Base-by-base conservation (phyloP, 2,113 vertebrate genomes). In the Callorhinus ursinus region DNA sequence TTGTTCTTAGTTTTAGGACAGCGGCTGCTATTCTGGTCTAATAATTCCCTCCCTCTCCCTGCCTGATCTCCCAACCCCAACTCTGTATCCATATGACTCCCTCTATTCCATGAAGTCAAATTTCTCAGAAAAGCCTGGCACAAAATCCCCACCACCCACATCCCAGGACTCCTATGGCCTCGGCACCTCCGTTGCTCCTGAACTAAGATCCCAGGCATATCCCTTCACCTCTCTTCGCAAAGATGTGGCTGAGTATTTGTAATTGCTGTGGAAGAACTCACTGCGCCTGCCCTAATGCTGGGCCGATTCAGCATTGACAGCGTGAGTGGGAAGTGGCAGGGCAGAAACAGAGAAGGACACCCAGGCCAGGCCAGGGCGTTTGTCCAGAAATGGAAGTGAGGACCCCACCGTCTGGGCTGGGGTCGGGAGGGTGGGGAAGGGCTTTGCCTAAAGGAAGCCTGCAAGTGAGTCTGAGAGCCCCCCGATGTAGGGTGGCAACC, bases 1-100 rank as follows among this genome's bases (percentile, higher is more conserved):
- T 90, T n/a, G 49, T 61, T 95, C 96, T 85, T 90, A 5, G 31
- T 86, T 92, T 96, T 92, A 82, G 69, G n/a, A 83, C 92, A 69
- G 19, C 28, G 12, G 28, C 55, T 42, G 76, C n/a, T 46, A 2
- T 86, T 91, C 90, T 74, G 49, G 28, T 69, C 51, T 80, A 10
- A 67, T 36, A 69, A 49, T 28, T 79, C 28, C 21, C 42, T 93
- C 51, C 79, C 14, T 61, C 0, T 42, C 12, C 7, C 46, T 33
- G 39, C 39, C 57, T 61, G 55, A 72, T 55, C 57, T 61, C 57
- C 36, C 85, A 61, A 89, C 12, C 81, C 76, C 33, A 94, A 42
- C 74, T 61, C 76, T 33, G 33, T 63, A n/a, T 85, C 13, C 18
- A 14, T 16, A 72, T 0, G 39, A n/a, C 36, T 59, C 33, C 53